These are phyloP conservation scores for Agrotis ipsilon DNA, from an alignment of 2,888 invertebrate genomes.

Conservation along the genomic window DNA sequence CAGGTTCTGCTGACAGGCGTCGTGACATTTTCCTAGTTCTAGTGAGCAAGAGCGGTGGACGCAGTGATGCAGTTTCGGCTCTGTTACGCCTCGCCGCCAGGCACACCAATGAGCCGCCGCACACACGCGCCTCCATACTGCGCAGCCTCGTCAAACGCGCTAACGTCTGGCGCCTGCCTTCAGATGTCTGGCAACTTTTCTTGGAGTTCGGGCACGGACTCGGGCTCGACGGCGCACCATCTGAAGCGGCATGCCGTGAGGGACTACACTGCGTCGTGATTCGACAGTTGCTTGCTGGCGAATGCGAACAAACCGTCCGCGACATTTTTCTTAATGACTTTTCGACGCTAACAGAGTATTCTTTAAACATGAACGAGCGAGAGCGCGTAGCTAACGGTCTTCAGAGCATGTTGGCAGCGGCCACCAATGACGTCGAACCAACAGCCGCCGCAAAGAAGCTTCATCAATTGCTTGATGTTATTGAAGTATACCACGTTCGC, in stretches of 20 bases:
- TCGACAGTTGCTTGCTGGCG: conserved; percentile 70
- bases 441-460: conserved; percentile 51
- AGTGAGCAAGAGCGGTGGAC: conserved; percentile 81
- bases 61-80: conserved; percentile 69
- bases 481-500: conserved; percentile 68
- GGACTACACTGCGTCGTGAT: conserved; percentile 80
- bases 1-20: conserved; percentile 74
- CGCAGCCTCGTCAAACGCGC: conserved; percentile 81
- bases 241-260: conserved; percentile 75
- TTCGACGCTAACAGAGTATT: conserved; percentile 74
- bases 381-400: conserved; percentile 59
- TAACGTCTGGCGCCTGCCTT: conserved; percentile 77
- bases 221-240: conserved; percentile 76
- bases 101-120: conserved; percentile 77
- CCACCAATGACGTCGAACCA: conserved; percentile 55
- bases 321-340: conserved; percentile 72
- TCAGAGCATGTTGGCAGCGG: conserved; percentile 63
- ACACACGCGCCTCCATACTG: conserved; percentile 77
- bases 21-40: conserved; percentile 81
- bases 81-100: conserved; percentile 72
- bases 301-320: conserved; percentile 61
- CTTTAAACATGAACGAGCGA: conserved; percentile 70
- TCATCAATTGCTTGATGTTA: conserved; percentile 67
- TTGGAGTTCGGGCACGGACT: conserved; percentile 75
- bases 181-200: conserved; percentile 73